A percentile compares a stretch with the other conserved stretches of the same genome.
These are phyloP conservation scores for Rallus limicola DNA, from an alignment of 2,113 vertebrate genomes.

Conservation along the genomic window DNA sequence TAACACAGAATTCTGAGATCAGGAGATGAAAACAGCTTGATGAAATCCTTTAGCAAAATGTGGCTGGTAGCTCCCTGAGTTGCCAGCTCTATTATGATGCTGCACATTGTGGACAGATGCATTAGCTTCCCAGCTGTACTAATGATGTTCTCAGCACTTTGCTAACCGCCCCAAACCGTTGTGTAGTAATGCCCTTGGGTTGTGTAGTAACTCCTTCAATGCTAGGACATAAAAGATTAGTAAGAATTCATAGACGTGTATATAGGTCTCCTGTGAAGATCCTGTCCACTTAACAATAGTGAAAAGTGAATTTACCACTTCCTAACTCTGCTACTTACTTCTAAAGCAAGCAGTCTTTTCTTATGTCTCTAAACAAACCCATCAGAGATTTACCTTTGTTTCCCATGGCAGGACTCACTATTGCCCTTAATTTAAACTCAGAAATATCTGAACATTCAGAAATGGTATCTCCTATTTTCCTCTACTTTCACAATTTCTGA, in stretches of 20 bases:
- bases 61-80: not conserved
- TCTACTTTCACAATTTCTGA: not conserved
- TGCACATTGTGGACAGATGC: not conserved
- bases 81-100: not conserved
- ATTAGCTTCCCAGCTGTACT: not conserved
- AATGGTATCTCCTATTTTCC: not conserved
- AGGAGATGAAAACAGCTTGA: not conserved
- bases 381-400: not conserved
- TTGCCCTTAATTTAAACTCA: not conserved
- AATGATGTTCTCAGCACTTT: not conserved
- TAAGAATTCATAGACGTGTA: not conserved
- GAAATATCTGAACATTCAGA: not conserved
- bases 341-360: not conserved
- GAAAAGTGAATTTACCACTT: not conserved
- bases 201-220: not conserved
- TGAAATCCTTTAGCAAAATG: not conserved
- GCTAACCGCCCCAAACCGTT: not conserved
- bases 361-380: not conserved
- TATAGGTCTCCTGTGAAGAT: not conserved
- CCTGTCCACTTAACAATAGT: not conserved
- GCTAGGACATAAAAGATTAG: not conserved
- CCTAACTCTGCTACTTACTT: not conserved
- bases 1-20: not conserved
- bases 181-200: not conserved
- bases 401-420: not conserved